phyloP scores from a whole-genome alignment of 2,797 vertebrate genomes.

The Sciurus carolinensis region DNA sequence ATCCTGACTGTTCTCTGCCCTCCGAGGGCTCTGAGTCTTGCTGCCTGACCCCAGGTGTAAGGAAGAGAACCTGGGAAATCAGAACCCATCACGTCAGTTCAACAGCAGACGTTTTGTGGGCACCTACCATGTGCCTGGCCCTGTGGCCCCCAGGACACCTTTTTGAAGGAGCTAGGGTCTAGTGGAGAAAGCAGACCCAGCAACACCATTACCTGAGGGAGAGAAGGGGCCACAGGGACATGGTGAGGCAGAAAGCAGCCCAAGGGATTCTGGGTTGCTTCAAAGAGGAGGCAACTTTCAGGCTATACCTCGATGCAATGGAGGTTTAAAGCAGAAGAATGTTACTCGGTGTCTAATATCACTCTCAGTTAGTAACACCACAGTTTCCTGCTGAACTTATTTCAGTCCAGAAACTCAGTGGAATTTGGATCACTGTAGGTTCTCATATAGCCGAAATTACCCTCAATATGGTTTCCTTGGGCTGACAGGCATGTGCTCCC shows the following conservation, averaged over 20 bases:
- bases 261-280: too few species aligned
- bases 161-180: neutral
- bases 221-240: neutral
- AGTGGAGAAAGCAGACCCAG: neutral
- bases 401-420: neutral
- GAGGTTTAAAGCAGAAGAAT: neutral
- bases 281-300: neutral
- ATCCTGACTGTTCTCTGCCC: neutral
- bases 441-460: neutral
- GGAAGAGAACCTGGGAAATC: neutral
- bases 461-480: neutral
- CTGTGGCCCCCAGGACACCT: neutral
- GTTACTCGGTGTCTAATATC: neutral
- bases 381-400: neutral
- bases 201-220: rapidly evolving
- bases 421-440: neutral
- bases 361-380: neutral
- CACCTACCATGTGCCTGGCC: neutral
- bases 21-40: neutral
- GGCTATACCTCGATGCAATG: neutral
- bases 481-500: neutral
- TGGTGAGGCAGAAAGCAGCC: too few species aligned
- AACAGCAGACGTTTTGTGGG: neutral
- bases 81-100: neutral
- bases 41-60: neutral